Evolutionary conservation across 2,888 invertebrate genomes (phyloP), one percentile per base, ranked within the genome.

Genomic region (Drosophila quinaria): DNA sequence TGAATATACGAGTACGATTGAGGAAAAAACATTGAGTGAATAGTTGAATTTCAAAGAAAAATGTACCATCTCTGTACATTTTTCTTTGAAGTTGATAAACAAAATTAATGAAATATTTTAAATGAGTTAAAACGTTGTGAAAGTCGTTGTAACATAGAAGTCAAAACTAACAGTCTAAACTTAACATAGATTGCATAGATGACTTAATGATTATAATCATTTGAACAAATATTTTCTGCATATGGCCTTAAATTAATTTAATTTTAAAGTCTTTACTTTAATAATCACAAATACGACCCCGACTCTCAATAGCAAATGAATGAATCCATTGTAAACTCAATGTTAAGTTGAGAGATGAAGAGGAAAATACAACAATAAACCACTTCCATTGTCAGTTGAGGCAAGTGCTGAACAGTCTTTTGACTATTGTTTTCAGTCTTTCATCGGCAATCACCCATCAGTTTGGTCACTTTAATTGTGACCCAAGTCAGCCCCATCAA

Each of bases 301-400:
- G 41, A 33, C 22, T 44, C 8, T 19, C 55, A 33, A n/a, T 5
- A 17, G 10, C 19, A 42, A 33, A 33, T 55, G 19, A 46, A 35
- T 35, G 11, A 15, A 56, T n/a, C 8, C 15, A 56, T 17, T 49
- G 17, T 29, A 17, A 51, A 15, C 46, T 25, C 37, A 44, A 42
- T 49, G 67, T 52, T 56, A 49, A 71, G 22, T 66, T 19, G 13
- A 33, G 8, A 33, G 9, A 11, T 17, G n/a, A 39, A 19, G 17
- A 11, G 33, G 11, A 42, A 29, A 39, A 29, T 5, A 11, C 8
- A 52, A 42, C 51, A 42, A 29, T 51, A 35, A 42, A 31, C 33
- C 49, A 46, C 13, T 51, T 54, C 33, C 17, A 59, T 70, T 74
- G 66, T 70, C 46, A 51, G 58, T 55, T 54, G 29, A 55, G 64